These are phyloP conservation scores for Saxicola maurus DNA, from an alignment of 2,797 vertebrate genomes.

Conservation along the genomic window DNA sequence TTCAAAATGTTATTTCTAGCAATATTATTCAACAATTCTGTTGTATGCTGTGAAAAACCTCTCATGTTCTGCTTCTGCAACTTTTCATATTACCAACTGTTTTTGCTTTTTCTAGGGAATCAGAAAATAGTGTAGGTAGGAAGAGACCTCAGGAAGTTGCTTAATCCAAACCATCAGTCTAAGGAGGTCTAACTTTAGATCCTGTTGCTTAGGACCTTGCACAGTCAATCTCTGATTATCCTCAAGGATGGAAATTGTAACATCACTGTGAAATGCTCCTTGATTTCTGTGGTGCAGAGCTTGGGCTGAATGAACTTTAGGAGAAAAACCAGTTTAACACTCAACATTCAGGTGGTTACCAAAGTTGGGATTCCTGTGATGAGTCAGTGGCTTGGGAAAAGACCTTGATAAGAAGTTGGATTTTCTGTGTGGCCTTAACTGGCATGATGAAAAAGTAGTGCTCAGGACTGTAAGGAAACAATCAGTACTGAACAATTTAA, in stretches of 20 bases:
- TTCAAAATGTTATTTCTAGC: neutral
- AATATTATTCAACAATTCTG: neutral
- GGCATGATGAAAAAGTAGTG: neutral
- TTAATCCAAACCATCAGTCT: neutral
- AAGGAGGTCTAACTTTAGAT: neutral
- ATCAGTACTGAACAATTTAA: neutral
- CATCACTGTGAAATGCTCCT: neutral
- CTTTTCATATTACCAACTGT: neutral
- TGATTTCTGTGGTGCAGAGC: neutral
- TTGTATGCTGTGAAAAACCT: neutral
- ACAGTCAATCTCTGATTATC: neutral
- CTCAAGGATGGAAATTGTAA: neutral
- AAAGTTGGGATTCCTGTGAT: neutral
- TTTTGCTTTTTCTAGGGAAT: neutral
- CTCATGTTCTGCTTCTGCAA: neutral
- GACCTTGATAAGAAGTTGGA: neutral
- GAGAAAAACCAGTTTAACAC: neutral
- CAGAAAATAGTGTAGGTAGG: neutral
- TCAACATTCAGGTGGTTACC: neutral
- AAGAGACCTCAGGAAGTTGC: neutral
- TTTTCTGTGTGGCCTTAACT: neutral
- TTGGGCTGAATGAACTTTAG: neutral
- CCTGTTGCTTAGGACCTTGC: neutral
- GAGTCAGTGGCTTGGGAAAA: neutral
- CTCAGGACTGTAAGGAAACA: neutral